Evolutionary conservation across 2,797 vertebrate genomes (phyloP).

Genomic region (Ispidina lecontei): DNA sequence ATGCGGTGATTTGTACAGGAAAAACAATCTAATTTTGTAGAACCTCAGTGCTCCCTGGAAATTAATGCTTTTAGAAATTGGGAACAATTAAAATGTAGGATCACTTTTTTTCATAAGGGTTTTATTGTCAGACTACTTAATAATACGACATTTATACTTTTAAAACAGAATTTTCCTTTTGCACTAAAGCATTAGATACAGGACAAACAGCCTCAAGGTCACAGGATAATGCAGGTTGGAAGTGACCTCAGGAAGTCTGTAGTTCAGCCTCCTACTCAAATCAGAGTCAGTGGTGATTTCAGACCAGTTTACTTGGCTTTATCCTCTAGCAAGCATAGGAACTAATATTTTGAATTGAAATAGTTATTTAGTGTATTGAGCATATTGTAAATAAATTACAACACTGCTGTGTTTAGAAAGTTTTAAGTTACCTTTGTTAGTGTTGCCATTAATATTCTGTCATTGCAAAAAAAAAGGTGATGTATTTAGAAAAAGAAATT

Average conservation of each 20-base stretch:
- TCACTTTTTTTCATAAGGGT: background rate
- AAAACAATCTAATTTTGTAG: background rate
- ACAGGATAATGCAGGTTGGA: background rate
- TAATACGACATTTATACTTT: background rate
- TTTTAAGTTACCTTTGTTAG: background rate
- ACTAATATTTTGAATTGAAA: background rate
- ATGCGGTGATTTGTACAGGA: background rate
- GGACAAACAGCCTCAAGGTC: slow-evolving; percentile 12
- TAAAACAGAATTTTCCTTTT: slow-evolving; percentile 20
- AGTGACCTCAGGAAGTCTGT: background rate
- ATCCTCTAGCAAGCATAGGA: background rate
- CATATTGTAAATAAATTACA: background rate
- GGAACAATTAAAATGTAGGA: background rate
- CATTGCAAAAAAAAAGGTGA: background rate
- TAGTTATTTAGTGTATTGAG: background rate
- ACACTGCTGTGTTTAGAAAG: background rate
- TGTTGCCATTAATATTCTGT: background rate
- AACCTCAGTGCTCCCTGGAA: background rate
- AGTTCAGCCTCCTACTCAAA: background rate
- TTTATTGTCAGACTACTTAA: background rate
- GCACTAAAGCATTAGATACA: background rate
- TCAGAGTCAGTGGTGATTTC: background rate
- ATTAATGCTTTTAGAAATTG: background rate
- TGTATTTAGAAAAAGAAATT: background rate
- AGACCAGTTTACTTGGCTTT: background rate